A percentile compares a stretch with the other conserved stretches of the same genome.
Conservation (phyloP, 2,797 vertebrate species). For the Rhadinocentrus ornatus region DNA sequence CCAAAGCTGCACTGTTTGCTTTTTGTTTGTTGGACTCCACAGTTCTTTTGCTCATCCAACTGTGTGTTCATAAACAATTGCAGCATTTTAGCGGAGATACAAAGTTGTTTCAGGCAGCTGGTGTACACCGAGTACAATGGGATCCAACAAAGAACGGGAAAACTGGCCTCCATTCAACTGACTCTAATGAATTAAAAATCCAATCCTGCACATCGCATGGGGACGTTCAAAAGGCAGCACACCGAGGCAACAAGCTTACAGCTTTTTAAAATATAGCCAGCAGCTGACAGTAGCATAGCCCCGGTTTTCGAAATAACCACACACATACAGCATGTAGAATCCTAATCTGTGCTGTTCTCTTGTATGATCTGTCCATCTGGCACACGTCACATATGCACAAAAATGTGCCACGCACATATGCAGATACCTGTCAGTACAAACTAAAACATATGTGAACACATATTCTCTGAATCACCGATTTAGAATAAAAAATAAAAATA, state of each 20-base stretch:
- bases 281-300: constrained; percentile 35
- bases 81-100: neutral
- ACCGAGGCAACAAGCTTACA: constrained; percentile 25
- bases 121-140: neutral
- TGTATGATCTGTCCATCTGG: constrained; percentile 66
- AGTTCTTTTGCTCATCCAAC: neutral
- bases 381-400: constrained; percentile 35
- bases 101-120: constrained; percentile 8
- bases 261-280: constrained; percentile 31
- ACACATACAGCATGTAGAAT: constrained; percentile 21
- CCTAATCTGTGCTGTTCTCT: constrained; percentile 69
- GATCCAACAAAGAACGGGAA: neutral
- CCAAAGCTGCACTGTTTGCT: neutral
- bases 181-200: constrained; percentile 36
- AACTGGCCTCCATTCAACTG: neutral
- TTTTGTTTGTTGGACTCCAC: neutral
- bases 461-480: neutral
- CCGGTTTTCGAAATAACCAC: constrained; percentile 42
- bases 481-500: too few relatives aligned
- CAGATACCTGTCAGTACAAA: neutral
- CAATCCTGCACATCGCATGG: constrained; percentile 22
- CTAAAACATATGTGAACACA: constrained; percentile 1
- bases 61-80: neutral
- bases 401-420: constrained; percentile 7
- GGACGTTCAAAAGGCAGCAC: constrained; percentile 23